Evolutionary conservation across 1,140 invertebrate species (phyloP).

Genomic region (Himalopsyche phryganea): DNA sequence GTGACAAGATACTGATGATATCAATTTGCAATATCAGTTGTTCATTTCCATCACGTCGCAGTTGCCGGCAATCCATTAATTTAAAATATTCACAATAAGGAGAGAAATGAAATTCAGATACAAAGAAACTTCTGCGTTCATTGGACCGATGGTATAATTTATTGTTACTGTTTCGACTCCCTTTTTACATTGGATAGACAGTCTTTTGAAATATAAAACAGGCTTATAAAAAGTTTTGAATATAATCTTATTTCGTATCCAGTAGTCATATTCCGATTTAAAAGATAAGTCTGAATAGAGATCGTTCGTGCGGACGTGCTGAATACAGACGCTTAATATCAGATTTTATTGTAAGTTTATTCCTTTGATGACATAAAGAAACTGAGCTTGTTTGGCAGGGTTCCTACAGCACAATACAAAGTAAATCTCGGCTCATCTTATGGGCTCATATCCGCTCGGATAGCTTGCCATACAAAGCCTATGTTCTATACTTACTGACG

Average conservation of each 20-base stretch:
- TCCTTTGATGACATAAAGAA: slow-evolving; percentile 35
- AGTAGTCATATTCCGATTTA: slow-evolving; percentile 13
- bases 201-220: slow-evolving; percentile 1
- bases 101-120: background rate
- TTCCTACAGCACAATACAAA: slow-evolving; percentile 28
- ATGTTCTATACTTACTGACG: slow-evolving; percentile 5
- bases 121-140: no score
- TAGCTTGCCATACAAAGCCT: slow-evolving; percentile 27
- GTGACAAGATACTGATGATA: slow-evolving; percentile 12
- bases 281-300: slow-evolving; percentile 6
- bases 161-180: slow-evolving; percentile 1
- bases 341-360: slow-evolving; percentile 35
- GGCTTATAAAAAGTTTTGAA: slow-evolving; percentile 11
- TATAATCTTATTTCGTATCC: slow-evolving; percentile 20
- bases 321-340: slow-evolving; percentile 31
- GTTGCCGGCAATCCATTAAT: background rate
- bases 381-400: slow-evolving; percentile 20
- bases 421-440: slow-evolving; percentile 35
- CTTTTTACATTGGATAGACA: slow-evolving; percentile 5
- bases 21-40: slow-evolving; percentile 16
- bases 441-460: slow-evolving; percentile 34
- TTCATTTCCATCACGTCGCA: slow-evolving; percentile 15
- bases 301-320: slow-evolving; percentile 20
- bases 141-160: no score
- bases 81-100: no score